phyloP scores from a whole-genome alignment of 2,113 vertebrate genomes.

The Urocolius indicus region DNA sequence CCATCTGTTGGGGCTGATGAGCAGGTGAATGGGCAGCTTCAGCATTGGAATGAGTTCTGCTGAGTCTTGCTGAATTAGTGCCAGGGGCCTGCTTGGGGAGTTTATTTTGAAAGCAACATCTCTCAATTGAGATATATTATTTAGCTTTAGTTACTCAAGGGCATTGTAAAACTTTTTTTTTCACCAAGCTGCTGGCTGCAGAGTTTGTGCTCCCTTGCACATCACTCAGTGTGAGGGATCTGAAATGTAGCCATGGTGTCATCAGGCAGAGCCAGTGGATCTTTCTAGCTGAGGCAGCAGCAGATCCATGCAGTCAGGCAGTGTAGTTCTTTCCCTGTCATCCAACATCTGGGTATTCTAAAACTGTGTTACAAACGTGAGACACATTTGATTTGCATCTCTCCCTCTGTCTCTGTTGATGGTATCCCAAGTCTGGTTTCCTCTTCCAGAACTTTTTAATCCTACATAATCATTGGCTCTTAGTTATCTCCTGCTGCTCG shows the following conservation, averaged over 20 bases:
- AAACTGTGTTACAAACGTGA: not conserved
- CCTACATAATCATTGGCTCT: not conserved
- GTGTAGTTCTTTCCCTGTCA: not conserved
- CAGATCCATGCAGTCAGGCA: not conserved
- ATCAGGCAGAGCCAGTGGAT: not conserved
- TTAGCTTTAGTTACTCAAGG: not conserved
- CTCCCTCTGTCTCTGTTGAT: not conserved
- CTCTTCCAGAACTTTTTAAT: not conserved
- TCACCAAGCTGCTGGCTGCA: not conserved
- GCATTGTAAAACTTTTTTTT: not conserved
- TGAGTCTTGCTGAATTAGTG: constrained; percentile 12
- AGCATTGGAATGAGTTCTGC: not conserved
- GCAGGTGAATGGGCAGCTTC: not conserved
- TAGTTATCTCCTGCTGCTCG: not conserved
- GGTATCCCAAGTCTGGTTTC: not conserved
- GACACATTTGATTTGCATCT: not conserved
- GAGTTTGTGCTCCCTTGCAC: not conserved
- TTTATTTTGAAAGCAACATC: not conserved
- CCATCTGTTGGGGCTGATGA: rapidly evolving
- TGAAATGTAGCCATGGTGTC: not conserved
- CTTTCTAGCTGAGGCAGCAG: not conserved
- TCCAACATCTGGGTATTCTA: not conserved
- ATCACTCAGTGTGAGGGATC: not conserved
- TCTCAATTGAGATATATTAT: not conserved
- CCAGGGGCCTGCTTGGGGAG: not conserved